Percentiles rank a stretch among this genome's conserved stretches.
Evolutionary conservation across 92 coral and sea anemone genomes (phyloP).

Genomic region (Actinostola sp.): DNA sequence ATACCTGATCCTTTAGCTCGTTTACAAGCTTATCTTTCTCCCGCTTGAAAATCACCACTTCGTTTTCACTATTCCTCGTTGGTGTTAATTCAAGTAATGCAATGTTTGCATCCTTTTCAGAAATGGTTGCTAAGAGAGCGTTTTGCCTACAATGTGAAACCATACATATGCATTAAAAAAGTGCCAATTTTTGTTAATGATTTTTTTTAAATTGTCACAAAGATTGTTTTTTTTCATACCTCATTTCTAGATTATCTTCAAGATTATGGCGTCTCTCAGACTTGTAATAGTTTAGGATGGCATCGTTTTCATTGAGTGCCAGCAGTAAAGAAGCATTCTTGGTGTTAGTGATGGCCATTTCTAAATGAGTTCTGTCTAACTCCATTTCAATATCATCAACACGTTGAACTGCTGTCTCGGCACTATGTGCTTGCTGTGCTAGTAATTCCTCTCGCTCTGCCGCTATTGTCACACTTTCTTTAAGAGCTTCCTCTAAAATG

Average conservation of each 20-base stretch:
- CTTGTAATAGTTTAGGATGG: slow-evolving; percentile 85
- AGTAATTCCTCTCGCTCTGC: slow-evolving; percentile 92
- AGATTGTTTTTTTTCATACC: slow-evolving; percentile 64
- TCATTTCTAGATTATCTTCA: slow-evolving; percentile 94
- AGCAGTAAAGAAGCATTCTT: slow-evolving; percentile 94
- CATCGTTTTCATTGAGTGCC: slow-evolving; percentile 92
- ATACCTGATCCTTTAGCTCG: slow-evolving; percentile 94
- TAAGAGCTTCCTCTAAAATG: slow-evolving; percentile 92
- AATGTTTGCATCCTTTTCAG: slow-evolving; percentile 96
- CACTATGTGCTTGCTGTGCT: slow-evolving; percentile 87
- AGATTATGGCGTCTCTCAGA: slow-evolving; percentile 84
- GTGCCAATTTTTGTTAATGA: too few relatives aligned
- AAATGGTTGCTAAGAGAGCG: slow-evolving; percentile 93
- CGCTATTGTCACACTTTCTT: slow-evolving; percentile 94
- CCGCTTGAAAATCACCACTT: slow-evolving; percentile 86
- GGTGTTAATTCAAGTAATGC: slow-evolving; percentile 95
- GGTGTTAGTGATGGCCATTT: slow-evolving; percentile 94
- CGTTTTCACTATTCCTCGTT: slow-evolving; percentile 83
- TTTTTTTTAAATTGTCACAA: too few relatives aligned
- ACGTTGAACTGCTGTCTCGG: slow-evolving; percentile 75
- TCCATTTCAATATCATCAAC: slow-evolving; percentile 92
- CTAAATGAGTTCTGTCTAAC: slow-evolving; percentile 83
- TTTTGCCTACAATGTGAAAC: slow-evolving; percentile 78
- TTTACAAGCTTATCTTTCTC: slow-evolving; percentile 93
- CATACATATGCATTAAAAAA: background rate